These are phyloP conservation scores for Cephus spinipes DNA, from an alignment of 2,888 invertebrate species.

Conservation along the genomic window DNA sequence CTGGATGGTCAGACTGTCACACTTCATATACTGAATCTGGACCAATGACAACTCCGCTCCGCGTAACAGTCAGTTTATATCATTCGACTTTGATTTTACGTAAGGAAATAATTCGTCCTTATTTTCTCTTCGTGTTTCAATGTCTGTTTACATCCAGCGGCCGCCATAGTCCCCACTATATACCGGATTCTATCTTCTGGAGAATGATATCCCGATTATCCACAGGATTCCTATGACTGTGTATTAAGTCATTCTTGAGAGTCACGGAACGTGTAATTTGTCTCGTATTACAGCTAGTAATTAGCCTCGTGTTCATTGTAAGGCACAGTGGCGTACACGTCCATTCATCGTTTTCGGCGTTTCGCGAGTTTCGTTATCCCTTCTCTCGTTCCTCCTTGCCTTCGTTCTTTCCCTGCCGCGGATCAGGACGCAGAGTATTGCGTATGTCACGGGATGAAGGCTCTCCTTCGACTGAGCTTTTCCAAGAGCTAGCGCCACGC, in stretches of 20 bases:
- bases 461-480: slow-evolving; percentile 53
- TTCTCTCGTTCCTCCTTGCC: neutral
- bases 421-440: neutral
- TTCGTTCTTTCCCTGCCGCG: neutral
- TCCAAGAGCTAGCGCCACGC: slow-evolving; percentile 57
- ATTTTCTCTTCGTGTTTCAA: slow-evolving; percentile 6
- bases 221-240: neutral
- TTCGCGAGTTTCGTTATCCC: slow-evolving; percentile 5
- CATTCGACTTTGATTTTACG: neutral
- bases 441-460: slow-evolving; percentile 51
- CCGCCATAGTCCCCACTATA: slow-evolving; percentile 42
- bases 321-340: slow-evolving; percentile 19
- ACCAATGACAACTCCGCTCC: neutral
- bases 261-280: neutral
- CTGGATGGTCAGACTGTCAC: neutral
- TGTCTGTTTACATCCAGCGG: slow-evolving; percentile 45
- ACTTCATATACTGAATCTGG: neutral
- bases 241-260: neutral
- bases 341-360: slow-evolving; percentile 16
- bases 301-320: slow-evolving; percentile 16
- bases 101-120: neutral
- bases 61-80: neutral
- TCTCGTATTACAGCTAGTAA: neutral
- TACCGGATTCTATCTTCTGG: neutral
- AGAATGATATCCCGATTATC: neutral